Base-by-base conservation (phyloP, 2,888 invertebrate genomes). In the Masnerella sp. region DNA sequence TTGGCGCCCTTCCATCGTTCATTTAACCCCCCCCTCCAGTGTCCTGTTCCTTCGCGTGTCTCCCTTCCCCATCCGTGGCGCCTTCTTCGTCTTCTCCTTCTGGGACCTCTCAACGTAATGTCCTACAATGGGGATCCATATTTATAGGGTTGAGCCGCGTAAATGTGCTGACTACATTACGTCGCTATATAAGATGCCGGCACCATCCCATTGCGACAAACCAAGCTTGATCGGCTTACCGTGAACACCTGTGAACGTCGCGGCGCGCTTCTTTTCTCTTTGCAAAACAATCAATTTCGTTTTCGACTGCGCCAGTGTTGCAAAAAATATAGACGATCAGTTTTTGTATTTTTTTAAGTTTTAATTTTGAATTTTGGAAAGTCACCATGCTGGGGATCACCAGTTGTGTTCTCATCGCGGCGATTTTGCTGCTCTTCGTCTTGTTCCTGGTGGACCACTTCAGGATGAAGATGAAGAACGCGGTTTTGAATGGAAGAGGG, bases 121-220 rank as follows among this genome's bases (percentile, higher is more conserved):
- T 73, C 75, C 76, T 77, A 71, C 64, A 64, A 61, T 52, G 45
- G 52, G 75, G 80, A 83, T 85, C 83, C 83, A 85, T 84, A 85
- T 84, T 83, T 83, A 85, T 85, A 81, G 83, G 83, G 82, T 82
- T 49, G 56, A 79, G 77, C 81, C 77, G 79, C 80, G 82, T 80
- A 84, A 85, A 86, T 85, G 84, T 85, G 85, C 85, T 85, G 86
- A 84, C 85, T 86, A 86, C 85, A 86, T 85, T 86, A 85, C 78
- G 77, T 75, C 75, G 80, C 81, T 86, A 86, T 86, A 86, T 84
- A 86, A 86, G 84, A 84, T 83, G 81, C 82, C 81, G 78, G 74
- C 79, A 82, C 82, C 82, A 83, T 83, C 82, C 81, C 80, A 84
- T 82, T 83, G 78, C 81, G 85, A 83, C 85, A 86, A 84, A 85